Evolutionary conservation across 2,888 invertebrate genomes (phyloP), one percentile per base, ranked within the genome.

Genomic region (Pachymerium ferrugineum): DNA sequence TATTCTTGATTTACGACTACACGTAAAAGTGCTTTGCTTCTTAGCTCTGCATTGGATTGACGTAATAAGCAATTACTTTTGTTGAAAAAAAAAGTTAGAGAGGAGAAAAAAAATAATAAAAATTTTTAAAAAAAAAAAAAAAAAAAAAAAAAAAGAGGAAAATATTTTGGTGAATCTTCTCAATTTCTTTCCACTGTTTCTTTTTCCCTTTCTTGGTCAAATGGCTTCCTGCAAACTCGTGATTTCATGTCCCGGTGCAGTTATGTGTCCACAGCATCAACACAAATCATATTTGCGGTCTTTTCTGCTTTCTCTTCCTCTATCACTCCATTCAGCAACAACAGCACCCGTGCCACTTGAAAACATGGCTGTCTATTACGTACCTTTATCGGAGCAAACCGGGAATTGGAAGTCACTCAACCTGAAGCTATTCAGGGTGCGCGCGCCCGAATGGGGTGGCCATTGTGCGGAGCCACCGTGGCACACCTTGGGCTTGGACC

Each of bases 361-460:
- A 72, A 73, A 73, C 73, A 73, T 68, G 73, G 73, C 73, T 38
- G 73, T 68, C 73, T 68, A 68, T 73, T 73, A 73, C 73, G 73
- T 35, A 68, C 73, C 47, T 73, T 73, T 73, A 25, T 22, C 47
- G 54, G 72, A 29, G 31, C 62, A 62, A 29, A 72, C 72, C 73
- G 73, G 47, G 67, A 33, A 73, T 73, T 73, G 67, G 68, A 38
- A 73, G 67, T 68, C 73, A 73, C 67, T 73, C 73, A 73, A 73
- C 73, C 68, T 68, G 73, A 73, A 73, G 73, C 67, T 68, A 73
- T 68, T 73, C 73, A 31, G 73, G 31, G 33, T 71, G 35, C 35
- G 28, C 33, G 35, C 38, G 71, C 35, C 29, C 54, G 72, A 47
- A 54, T 35, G 72, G 72, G 72, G 30, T 47, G 31, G 30, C 35